Conservation (phyloP, 1,140 invertebrate species). For the Drosophila aff. region DNA sequence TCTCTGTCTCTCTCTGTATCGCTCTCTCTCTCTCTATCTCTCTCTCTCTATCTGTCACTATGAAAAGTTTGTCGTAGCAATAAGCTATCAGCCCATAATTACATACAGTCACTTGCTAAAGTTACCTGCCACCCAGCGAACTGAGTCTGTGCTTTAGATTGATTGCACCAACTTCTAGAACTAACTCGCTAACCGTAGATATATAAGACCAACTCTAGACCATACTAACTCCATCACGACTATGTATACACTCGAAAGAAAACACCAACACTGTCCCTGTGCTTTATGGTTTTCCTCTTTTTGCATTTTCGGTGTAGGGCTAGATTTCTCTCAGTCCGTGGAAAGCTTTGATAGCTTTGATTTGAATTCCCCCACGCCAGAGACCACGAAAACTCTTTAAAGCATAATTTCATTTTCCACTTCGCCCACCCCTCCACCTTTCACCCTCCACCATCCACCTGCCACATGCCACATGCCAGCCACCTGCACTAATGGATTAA, state of each 20-base stretch:
- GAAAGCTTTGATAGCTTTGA: slow-evolving; percentile 39
- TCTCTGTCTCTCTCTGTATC: slow-evolving; percentile 20
- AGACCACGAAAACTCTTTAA: slow-evolving; percentile 39
- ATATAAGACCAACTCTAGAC: slow-evolving; percentile 37
- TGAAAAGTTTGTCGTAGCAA: slow-evolving; percentile 50
- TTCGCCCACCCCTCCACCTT: background rate
- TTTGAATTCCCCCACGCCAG: slow-evolving; percentile 37
- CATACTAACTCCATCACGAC: slow-evolving; percentile 30
- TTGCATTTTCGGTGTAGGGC: slow-evolving; percentile 20
- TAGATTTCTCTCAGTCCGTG: slow-evolving; percentile 17
- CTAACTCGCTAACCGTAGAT: slow-evolving; percentile 43
- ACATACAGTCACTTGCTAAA: slow-evolving; percentile 54
- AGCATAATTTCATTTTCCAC: slow-evolving; percentile 60
- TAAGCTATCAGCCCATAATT: slow-evolving; percentile 42
- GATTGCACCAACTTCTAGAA: slow-evolving; percentile 54
- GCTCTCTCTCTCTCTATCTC: slow-evolving; percentile 8
- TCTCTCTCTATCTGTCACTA: slow-evolving; percentile 52
- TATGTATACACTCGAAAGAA: slow-evolving; percentile 8
- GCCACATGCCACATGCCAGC: background rate
- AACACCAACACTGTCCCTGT: slow-evolving; percentile 20
- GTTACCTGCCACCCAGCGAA: slow-evolving; percentile 55
- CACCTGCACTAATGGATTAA: slow-evolving; percentile 43
- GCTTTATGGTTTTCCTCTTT: background rate
- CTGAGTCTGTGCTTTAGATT: slow-evolving; percentile 73
- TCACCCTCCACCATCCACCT: background rate